Percentiles rank a stretch among this genome's conserved stretches.
These are phyloP conservation scores for Drosophila repletoides DNA, from an alignment of 1,140 invertebrate genomes.

Conservation along the genomic window DNA sequence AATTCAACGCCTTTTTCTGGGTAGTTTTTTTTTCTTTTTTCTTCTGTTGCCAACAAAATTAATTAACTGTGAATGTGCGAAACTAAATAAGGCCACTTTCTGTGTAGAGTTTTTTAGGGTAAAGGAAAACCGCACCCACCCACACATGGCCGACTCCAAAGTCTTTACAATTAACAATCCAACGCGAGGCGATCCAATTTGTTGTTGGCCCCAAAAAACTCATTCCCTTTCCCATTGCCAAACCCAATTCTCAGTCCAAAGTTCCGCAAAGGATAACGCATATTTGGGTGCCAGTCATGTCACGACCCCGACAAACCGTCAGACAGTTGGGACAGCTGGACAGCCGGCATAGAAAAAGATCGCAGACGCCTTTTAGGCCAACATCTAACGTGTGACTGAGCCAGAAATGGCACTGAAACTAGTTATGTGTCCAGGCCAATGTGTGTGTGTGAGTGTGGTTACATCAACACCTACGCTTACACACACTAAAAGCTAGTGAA, in stretches of 20 bases:
- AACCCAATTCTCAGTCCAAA: too few species aligned
- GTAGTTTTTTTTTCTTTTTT: background rate
- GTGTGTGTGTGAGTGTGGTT: conserved; percentile 39
- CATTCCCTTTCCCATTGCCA: too few species aligned
- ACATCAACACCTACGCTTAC: conserved; percentile 66
- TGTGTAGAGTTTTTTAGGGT: background rate
- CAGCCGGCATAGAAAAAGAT: too few species aligned
- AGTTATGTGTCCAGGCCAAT: conserved; percentile 14
- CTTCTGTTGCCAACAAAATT: conserved; percentile 37
- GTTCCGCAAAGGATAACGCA: too few species aligned
- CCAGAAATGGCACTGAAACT: conserved; percentile 11
- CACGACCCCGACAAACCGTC: conserved; percentile 12
- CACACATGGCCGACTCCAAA: conserved; percentile 9
- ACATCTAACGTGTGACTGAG: conserved; percentile 28
- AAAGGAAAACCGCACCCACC: conserved; percentile 14
- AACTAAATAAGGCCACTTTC: conserved; percentile 69
- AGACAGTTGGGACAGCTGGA: too few species aligned
- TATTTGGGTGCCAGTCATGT: conserved; percentile 50
- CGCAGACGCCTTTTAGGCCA: conserved; percentile 35
- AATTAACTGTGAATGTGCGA: conserved; percentile 70
- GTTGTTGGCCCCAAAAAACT: background rate
- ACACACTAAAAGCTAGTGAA: conserved; percentile 20
- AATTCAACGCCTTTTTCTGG: conserved; percentile 3
- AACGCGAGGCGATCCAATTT: conserved; percentile 30
- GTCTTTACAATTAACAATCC: conserved; percentile 65